Base-by-base conservation (phyloP, 2,888 invertebrate species). In the Pardosa pseudoannulata region DNA sequence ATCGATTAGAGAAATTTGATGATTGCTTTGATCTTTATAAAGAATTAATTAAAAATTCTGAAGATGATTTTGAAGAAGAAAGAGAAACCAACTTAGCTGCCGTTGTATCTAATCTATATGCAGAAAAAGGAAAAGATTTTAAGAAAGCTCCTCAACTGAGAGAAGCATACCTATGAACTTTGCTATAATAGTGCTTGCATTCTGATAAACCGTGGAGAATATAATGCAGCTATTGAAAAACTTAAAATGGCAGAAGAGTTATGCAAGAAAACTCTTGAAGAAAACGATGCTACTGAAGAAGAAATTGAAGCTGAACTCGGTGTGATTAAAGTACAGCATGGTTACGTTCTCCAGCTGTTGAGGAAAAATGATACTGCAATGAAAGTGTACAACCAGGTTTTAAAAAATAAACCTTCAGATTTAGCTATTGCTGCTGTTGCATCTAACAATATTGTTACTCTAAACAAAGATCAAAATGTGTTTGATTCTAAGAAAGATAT, bases 401-500 rank as follows among this genome's bases (percentile, higher is more conserved):
- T 98, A 88, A 98, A 97, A 91, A 94, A 95, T 89, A 93, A 93
- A 88, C 96, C 98, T 0, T 95, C 96, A 76, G 99, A 99, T 92
- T 94, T 95, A 79, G 96, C 96, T 0, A 92, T 98, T 11, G 93
- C 96, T 9, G 98, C 98, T 13, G 97, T 98, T 2, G 97, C 97
- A 0, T 96, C 96, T 91, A 99, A 98, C 92, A 99, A 99, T 92
- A 93, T 96, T 16, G 96, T 98, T 3, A 96, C 96, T 32, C 94
- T 98, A 29, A 98, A 98, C 91, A 96, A 96, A 90, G 98, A 98
- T 91, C 96, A 96, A 89, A 98, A 98, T 92, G 95, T 99, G 41
- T 98, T 98, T 91, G 99, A 99, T 92, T 98, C 98, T 0, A 97
- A 98, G 91, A 98, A 98, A 92, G 96, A 97, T 91, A 96, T 99